Percentiles rank a stretch among this genome's conserved stretches.
Evolutionary conservation across 2,797 vertebrate species (phyloP).

Genomic region (Synanceia verrucosa): DNA sequence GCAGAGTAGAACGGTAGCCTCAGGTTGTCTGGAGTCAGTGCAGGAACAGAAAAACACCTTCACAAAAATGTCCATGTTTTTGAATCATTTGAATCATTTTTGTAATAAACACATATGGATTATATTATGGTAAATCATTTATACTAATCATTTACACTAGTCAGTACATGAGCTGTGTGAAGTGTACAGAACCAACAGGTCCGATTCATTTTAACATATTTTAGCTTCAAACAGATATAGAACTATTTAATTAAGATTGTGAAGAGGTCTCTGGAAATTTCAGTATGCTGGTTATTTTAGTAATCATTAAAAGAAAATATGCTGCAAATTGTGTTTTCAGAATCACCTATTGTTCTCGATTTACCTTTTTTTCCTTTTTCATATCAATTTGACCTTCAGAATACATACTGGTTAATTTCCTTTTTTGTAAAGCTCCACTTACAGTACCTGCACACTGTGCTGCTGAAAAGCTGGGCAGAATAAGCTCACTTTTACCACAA

Average conservation of each 20-base stretch:
- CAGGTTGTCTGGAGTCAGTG: neutral
- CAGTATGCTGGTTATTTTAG: too few relatives aligned
- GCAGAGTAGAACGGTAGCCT: neutral
- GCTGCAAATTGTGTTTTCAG: neutral
- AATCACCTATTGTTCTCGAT: neutral
- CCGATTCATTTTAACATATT: neutral
- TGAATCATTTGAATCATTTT: too few relatives aligned
- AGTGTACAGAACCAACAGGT: neutral
- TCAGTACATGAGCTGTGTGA: neutral
- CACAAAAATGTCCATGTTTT: slow-evolving; percentile 11
- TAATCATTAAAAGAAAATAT: neutral
- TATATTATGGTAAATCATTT: slow-evolving; percentile 46
- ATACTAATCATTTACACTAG: slow-evolving; percentile 12
- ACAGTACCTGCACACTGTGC: neutral
- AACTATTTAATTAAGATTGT: neutral
- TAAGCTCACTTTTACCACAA: neutral
- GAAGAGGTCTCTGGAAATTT: neutral
- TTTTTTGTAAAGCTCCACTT: neutral
- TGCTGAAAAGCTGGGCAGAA: neutral
- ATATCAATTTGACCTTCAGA: neutral
- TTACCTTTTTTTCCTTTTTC: neutral
- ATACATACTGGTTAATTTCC: neutral
- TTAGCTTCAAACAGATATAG: slow-evolving; percentile 2
- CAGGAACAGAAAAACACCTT: neutral
- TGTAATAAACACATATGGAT: slow-evolving; percentile 42